Base-by-base conservation (phyloP, 1,140 invertebrate species). In the Ceratina japonica region DNA sequence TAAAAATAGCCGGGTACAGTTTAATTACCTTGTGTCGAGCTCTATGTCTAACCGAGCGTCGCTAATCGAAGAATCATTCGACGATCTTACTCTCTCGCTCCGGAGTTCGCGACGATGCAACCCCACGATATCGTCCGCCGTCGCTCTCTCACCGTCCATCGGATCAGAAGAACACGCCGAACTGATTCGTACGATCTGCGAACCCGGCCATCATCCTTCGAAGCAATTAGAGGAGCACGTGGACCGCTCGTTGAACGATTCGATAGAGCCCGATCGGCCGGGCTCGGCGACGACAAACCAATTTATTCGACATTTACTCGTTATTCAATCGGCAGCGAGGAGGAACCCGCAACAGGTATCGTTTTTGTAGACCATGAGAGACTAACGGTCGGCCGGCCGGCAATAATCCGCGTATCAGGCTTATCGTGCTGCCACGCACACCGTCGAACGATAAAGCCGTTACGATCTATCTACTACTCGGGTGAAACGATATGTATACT, bases 211-310 rank as follows among this genome's bases (percentile, higher is more conserved):
- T 56, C 73, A 59, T 75, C 63, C 31, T 58, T 49, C 31, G 52
- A 65, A 65, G 27, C 72, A 20, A 63, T 74, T 65, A 44, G 37
- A 44, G n/a, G 0, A 54, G 49, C 72, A 65, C 72, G 24, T 74
- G 61, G 27, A 74, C 18, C 27, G 24, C 5, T 51, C 18, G 61
- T 31, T 31, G 31, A 31, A 66, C 37, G n/a, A 75, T 59, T 58
- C 63, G 31, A 75, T 68, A 31, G 20, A 16, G 52, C n/a, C 27
- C 18, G 20, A 31, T 62, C 37, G 18, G 10, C n/a, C 18, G 18
- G 24, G 13, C n/a, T 18, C 2, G 12, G 4, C 24, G 52, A 10
- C n/a, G 1, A 37, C 2, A 52, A 56, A 22, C 3, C 13, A n/a
- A 64, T 74, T 31, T 37, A 54, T 74, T 31, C 20, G 37, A 15